phyloP scores from a whole-genome alignment of 64 coral and sea anemone species.

The Pocillopora damicornis region DNA sequence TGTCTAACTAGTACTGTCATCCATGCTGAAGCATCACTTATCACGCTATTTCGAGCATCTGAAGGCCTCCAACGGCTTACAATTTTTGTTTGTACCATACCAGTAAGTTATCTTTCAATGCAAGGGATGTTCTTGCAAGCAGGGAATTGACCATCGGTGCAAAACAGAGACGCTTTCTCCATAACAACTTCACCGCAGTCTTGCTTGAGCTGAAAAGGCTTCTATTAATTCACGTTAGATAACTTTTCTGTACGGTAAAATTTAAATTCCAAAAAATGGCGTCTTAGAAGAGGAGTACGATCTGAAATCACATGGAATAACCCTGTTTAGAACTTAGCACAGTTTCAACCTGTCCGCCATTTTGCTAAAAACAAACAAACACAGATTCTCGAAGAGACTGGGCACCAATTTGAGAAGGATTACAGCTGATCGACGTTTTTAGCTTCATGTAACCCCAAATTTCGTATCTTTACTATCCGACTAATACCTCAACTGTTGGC shows the following conservation, averaged over 20 bases:
- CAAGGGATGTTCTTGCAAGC: background rate
- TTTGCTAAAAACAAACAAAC: background rate
- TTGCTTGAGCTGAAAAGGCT: background rate
- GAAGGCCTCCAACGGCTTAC: background rate
- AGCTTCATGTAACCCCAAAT: too few species aligned
- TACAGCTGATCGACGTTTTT: too few species aligned
- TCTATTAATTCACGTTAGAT: background rate
- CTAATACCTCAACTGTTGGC: too few species aligned
- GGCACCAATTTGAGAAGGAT: background rate
- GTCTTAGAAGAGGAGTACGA: background rate
- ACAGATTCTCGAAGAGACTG: background rate
- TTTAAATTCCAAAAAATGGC: background rate
- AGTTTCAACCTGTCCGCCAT: background rate
- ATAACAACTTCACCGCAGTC: too few species aligned
- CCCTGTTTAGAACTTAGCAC: background rate
- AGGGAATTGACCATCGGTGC: background rate
- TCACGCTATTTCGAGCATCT: background rate
- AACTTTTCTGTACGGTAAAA: background rate
- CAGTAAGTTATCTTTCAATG: background rate
- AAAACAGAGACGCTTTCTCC: background rate
- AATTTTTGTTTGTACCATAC: background rate
- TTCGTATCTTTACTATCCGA: too few species aligned
- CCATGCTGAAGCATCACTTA: background rate
- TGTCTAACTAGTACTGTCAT: background rate
- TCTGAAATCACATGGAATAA: background rate